Evolutionary conservation across 2,888 invertebrate genomes (phyloP), one percentile per base, ranked within the genome.

Genomic region (Aleiodes testaceus): DNA sequence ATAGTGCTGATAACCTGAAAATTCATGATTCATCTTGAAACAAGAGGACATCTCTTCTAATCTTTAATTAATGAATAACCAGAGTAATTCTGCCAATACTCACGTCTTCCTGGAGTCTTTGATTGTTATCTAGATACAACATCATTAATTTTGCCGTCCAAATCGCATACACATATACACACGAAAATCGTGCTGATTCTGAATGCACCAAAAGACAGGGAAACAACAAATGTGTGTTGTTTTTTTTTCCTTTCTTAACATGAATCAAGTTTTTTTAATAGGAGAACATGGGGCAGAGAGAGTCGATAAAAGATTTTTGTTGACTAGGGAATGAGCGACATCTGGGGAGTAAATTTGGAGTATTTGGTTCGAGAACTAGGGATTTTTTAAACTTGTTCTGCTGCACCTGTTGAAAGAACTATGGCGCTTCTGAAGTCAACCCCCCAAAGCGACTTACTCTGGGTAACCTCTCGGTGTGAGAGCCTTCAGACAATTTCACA

Each of bases 201-300:
- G 6, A 20, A 53, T 30, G 0, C 6, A 12, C 53, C 22, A n/a
- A 5, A 26, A 36, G 36, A 36, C 36, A 36, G 36, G 12, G 52
- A 9, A 53, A n/a, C 22, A 53, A 53, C 53, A 53, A 53, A 53
- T 22, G 53, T n/a, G n/a, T 14, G 53, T 53, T 53, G 53, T 53
- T 53, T 26, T 26, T 26, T 53, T 26, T 36, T 36, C 36, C 3
- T 22, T 36, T 36, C 36, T 36, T 36, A 9, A 36, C 26, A 26
- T 53, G 26, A 53, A 53, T 26, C 22, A 53, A 12, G 22, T 52
- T 20, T 53, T 52, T 53, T 53, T n/a, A 9, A 26, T 20, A 26
- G 30, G 7, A 53, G 53, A 30, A 26, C 12, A 53, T n/a, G 53
- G 26, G 7, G 26, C 7, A 4, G 26, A 26, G 26, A 12, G 26